These are phyloP conservation scores for Euura lappo DNA, from an alignment of 1,140 invertebrate genomes.

Conservation along the genomic window DNA sequence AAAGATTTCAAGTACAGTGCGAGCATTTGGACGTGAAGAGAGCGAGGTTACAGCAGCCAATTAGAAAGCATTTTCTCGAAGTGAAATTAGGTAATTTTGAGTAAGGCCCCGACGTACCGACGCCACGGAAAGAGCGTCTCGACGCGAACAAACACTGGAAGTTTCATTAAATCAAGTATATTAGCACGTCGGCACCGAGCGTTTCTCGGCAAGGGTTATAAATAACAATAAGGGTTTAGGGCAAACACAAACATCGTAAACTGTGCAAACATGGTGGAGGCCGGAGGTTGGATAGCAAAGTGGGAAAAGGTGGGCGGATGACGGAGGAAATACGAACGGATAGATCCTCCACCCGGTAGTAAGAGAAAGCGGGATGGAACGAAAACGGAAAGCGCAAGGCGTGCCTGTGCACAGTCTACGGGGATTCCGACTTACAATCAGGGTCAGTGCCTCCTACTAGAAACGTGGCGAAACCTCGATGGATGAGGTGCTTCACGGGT, in stretches of 20 bases:
- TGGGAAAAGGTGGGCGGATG: conserved; percentile 23
- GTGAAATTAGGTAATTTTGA: not conserved
- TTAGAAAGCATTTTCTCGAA: not conserved
- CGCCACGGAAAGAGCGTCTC: conserved; percentile 11
- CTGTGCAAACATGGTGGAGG: conserved; percentile 36
- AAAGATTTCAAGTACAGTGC: too few species aligned
- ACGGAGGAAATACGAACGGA: conserved; percentile 11
- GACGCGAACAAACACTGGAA: not conserved
- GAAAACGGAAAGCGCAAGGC: conserved; percentile 27
- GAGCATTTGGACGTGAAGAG: not conserved
- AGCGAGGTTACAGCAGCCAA: not conserved
- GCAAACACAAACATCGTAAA: conserved; percentile 45
- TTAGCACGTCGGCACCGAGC: conserved; percentile 11
- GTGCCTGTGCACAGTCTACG: conserved; percentile 26
- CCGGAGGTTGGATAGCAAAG: conserved; percentile 3
- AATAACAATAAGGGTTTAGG: conserved; percentile 44
- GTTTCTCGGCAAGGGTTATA: conserved; percentile 34
- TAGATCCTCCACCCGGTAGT: not conserved
- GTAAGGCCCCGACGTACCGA: not conserved
- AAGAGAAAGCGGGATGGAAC: conserved; percentile 9
- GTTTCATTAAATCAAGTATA: conserved; percentile 37
- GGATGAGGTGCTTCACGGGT: not conserved
- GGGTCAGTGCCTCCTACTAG: conserved; percentile 22
- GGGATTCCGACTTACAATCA: conserved; percentile 31
- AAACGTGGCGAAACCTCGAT: conserved; percentile 12